These are phyloP conservation scores for Euschistus heros DNA, from an alignment of 1,140 invertebrate species.

Conservation along the genomic window DNA sequence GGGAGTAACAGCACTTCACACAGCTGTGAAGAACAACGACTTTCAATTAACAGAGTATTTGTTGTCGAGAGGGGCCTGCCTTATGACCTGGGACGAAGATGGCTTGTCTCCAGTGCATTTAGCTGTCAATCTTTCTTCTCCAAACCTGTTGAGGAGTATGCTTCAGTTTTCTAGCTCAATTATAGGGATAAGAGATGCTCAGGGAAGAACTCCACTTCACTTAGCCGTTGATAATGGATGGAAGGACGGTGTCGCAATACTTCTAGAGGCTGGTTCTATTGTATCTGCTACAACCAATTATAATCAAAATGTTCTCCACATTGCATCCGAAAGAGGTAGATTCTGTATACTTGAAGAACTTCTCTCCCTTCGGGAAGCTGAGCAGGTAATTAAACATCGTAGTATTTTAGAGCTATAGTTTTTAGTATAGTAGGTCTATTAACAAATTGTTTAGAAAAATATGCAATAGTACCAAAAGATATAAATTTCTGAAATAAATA, in stretches of 20 bases:
- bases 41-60: conserved; percentile 36
- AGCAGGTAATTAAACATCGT: conserved; percentile 29
- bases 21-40: conserved; percentile 20
- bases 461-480: no score
- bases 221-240: conserved; percentile 59
- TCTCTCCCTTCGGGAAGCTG: conserved; percentile 43
- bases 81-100: conserved; percentile 40
- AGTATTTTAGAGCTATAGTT: no score
- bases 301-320: conserved; percentile 44
- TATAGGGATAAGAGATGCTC: conserved; percentile 43
- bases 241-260: conserved; percentile 44
- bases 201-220: conserved; percentile 64
- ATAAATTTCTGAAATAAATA: no score
- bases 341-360: conserved; percentile 49
- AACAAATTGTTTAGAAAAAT: no score
- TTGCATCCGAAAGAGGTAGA: conserved; percentile 47
- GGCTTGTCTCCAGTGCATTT: conserved; percentile 49
- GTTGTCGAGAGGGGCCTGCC: conserved; percentile 33
- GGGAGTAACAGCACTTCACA: conserved; percentile 24
- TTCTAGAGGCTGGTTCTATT: conserved; percentile 57
- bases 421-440: no score
- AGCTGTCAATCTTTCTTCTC: conserved; percentile 38
- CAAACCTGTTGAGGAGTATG: conserved; percentile 38
- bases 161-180: conserved; percentile 35
- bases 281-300: conserved; percentile 51